Evolutionary conservation across 2,113 vertebrate genomes (phyloP).

Genomic region (Myiopsitta monachus): DNA sequence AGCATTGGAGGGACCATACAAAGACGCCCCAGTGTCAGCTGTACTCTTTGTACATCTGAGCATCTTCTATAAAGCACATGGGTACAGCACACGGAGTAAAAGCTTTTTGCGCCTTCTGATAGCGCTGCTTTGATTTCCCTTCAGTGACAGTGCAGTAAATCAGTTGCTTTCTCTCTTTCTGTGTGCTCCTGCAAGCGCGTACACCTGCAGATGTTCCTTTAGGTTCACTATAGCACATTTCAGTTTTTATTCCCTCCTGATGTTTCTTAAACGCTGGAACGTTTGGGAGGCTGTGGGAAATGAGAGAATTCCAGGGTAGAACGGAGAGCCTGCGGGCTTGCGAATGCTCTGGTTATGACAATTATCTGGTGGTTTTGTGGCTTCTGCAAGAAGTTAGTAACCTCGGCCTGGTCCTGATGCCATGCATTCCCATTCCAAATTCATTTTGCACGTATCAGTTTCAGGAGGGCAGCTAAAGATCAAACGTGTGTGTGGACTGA

Average conservation of each 20-base stretch:
- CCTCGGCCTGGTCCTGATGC: not conserved
- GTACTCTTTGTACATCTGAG: not conserved
- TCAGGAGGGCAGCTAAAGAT: conserved; percentile 23
- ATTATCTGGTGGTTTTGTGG: not conserved
- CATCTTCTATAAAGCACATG: accelerated
- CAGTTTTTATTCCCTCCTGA: not conserved
- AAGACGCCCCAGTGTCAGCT: not conserved
- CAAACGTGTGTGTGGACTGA: not conserved
- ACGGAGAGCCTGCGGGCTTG: not conserved
- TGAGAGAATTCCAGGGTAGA: not conserved
- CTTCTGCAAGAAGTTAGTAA: not conserved
- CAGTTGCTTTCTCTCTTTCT: not conserved
- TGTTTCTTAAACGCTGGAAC: not conserved
- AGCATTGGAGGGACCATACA: not conserved
- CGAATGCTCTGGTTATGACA: not conserved
- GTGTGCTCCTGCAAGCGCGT: not conserved
- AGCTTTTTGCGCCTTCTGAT: not conserved
- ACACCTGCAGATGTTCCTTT: not conserved
- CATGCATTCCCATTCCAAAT: not conserved
- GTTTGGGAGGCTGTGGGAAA: not conserved
- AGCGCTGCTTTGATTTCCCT: not conserved
- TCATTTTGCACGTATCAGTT: not conserved
- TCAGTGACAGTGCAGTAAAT: not conserved
- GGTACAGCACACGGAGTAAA: accelerated
- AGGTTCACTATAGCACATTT: not conserved